phyloP scores from a whole-genome alignment of 2,797 vertebrate genomes.

The Telmatherina bonti region DNA sequence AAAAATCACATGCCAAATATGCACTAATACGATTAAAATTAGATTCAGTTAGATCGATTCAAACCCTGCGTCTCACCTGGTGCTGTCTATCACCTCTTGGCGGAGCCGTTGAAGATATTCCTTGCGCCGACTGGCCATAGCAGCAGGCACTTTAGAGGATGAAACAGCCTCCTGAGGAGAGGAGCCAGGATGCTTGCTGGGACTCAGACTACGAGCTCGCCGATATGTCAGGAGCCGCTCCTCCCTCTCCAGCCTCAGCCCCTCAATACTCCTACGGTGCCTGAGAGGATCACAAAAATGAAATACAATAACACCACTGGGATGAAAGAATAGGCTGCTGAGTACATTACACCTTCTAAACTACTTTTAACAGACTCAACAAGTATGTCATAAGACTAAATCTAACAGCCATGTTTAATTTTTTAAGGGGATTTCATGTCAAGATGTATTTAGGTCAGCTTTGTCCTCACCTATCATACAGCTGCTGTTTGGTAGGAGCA shows the following conservation, averaged over 20 bases:
- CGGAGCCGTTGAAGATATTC: slow-evolving; percentile 88
- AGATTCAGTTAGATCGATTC: neutral
- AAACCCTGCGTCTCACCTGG: slow-evolving; percentile 79
- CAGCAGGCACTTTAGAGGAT: slow-evolving; percentile 56
- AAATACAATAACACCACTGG: neutral
- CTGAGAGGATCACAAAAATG: slow-evolving; percentile 67
- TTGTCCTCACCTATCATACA: slow-evolving; percentile 76
- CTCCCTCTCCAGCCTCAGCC: slow-evolving; percentile 85
- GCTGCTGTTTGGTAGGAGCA: slow-evolving; percentile 72
- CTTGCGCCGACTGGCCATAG: slow-evolving; percentile 81
- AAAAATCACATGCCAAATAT: neutral
- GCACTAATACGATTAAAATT: neutral
- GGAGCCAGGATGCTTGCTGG: slow-evolving; percentile 82
- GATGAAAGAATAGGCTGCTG: neutral
- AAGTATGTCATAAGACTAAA: neutral
- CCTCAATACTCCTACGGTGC: slow-evolving; percentile 88
- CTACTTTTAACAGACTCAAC: neutral
- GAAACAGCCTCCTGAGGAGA: slow-evolving; percentile 43
- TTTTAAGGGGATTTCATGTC: neutral
- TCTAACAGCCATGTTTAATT: neutral
- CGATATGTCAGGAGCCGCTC: slow-evolving; percentile 84
- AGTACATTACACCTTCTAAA: too few species aligned
- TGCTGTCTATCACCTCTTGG: slow-evolving; percentile 87
- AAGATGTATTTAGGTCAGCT: neutral
- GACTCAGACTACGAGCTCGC: slow-evolving; percentile 89